A percentile compares a stretch with the other conserved stretches of the same genome.
Evolutionary conservation across 2,888 invertebrate genomes (phyloP).

Genomic region (Lottia scabra): DNA sequence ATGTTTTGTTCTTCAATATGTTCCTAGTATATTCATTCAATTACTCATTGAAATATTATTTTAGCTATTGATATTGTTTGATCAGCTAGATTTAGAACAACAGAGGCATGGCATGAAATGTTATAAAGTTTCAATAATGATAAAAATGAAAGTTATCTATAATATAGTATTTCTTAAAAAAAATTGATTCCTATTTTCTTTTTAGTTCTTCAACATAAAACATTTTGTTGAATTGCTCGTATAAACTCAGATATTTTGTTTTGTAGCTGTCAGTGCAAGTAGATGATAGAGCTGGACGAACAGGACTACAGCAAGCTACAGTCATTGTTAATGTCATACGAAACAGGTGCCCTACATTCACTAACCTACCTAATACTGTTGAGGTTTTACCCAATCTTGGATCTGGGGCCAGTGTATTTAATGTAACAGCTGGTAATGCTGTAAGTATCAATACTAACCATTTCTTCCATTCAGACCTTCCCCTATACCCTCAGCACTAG

Average conservation of each 20-base stretch:
- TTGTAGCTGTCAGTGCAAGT: conserved; percentile 44
- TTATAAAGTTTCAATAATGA: too few relatives aligned
- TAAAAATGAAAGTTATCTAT: too few relatives aligned
- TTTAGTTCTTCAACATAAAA: not conserved
- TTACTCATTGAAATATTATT: too few relatives aligned
- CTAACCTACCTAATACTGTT: conserved; percentile 43
- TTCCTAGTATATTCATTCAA: too few relatives aligned
- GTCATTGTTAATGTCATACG: conserved; percentile 50
- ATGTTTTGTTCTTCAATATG: too few relatives aligned
- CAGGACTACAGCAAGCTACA: conserved; percentile 32
- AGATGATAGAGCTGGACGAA: conserved; percentile 50
- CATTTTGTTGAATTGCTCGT: not conserved
- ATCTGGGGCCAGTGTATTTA: conserved; percentile 17
- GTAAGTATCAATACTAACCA: conserved; percentile 7
- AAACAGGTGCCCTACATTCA: conserved; percentile 50
- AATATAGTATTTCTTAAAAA: not conserved
- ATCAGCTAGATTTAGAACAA: too few relatives aligned
- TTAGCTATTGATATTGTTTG: too few relatives aligned
- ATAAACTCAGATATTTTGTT: not conserved
- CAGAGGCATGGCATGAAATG: too few relatives aligned
- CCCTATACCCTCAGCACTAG: too few relatives aligned
- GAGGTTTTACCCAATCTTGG: conserved; percentile 33
- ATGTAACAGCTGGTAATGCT: conserved; percentile 20
- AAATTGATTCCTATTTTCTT: not conserved
- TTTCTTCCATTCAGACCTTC: too few relatives aligned